These are phyloP conservation scores for Calosoma granatense DNA, from an alignment of 1,140 invertebrate genomes.

Conservation along the genomic window DNA sequence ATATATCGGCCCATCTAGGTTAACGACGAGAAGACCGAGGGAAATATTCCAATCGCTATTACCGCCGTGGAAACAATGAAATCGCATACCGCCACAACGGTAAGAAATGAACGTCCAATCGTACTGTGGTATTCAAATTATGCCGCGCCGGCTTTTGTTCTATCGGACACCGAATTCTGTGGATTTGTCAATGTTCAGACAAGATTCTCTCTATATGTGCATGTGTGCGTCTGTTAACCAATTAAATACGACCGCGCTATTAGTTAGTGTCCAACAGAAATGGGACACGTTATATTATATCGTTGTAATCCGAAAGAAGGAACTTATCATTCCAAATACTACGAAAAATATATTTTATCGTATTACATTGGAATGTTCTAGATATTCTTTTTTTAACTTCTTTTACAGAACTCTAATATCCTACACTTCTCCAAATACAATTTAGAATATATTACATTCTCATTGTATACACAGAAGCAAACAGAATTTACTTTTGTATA, in stretches of 20 bases:
- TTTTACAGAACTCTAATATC: no score
- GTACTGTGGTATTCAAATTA: constrained; percentile 1
- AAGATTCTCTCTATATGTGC: background rate
- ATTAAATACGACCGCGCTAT: background rate
- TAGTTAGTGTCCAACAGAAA: background rate
- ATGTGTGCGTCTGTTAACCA: background rate
- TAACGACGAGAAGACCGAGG: background rate
- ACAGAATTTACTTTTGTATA: no score
- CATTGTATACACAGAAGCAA: no score
- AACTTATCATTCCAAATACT: no score
- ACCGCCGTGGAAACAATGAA: background rate
- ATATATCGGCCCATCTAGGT: background rate
- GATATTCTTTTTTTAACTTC: no score
- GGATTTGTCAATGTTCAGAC: constrained; percentile 4
- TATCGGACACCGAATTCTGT: background rate
- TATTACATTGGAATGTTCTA: no score
- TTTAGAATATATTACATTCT: no score
- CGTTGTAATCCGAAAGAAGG: no score
- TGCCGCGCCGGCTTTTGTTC: background rate
- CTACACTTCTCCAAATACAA: no score
- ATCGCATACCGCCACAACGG: background rate
- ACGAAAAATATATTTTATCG: no score
- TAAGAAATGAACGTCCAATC: background rate
- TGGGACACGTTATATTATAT: background rate
- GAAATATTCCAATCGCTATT: background rate